Evolutionary conservation across 2,797 vertebrate species (phyloP).

Genomic region (Phrynocephalus vlangalii): DNA sequence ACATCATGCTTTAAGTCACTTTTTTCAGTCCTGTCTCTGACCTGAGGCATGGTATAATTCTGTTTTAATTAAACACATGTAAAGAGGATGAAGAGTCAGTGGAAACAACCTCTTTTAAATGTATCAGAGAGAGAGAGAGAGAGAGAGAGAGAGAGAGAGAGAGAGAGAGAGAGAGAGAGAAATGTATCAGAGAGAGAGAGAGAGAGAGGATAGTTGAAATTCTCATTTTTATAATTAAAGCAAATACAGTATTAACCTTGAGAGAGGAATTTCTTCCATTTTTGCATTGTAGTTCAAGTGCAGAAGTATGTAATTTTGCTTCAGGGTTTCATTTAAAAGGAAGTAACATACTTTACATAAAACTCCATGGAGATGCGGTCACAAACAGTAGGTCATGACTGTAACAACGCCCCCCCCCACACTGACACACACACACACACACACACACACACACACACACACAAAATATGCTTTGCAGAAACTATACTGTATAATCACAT

Average conservation of each 20-base stretch:
- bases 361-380: no score
- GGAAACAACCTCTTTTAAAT: neutral
- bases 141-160: neutral
- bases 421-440: no score
- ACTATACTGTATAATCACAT: neutral
- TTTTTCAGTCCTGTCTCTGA: neutral
- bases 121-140: neutral
- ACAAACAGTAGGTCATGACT: no score
- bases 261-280: conserved; percentile 7
- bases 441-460: no score
- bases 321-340: conserved; percentile 25
- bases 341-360: neutral
- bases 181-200: no score
- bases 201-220: neutral
- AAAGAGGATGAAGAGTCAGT: neutral
- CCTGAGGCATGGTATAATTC: neutral
- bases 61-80: neutral
- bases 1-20: neutral
- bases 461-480: neutral
- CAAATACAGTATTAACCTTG: neutral
- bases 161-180: neutral
- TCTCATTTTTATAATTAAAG: neutral
- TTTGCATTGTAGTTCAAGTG: neutral
- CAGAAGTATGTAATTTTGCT: neutral
- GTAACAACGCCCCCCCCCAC: no score